phyloP scores from a whole-genome alignment of 1,140 invertebrate genomes.

The Planococcus citri region DNA sequence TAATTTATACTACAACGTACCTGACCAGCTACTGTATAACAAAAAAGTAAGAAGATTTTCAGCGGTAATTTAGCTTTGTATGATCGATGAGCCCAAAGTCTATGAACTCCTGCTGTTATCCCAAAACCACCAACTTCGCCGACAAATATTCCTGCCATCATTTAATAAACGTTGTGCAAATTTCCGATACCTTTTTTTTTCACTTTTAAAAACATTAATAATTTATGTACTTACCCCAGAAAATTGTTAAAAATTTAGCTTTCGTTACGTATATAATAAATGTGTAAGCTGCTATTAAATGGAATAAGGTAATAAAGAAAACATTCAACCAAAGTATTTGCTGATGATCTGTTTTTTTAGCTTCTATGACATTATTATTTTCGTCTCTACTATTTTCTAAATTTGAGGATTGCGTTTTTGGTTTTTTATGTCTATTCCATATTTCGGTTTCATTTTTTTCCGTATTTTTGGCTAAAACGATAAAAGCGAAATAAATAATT shows the following conservation, averaged over 20 bases:
- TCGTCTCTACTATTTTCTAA: not conserved
- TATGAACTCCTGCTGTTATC: conserved; percentile 69
- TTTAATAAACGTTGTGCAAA: not conserved
- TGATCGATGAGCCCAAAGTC: conserved; percentile 68
- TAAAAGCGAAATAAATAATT: too few relatives aligned
- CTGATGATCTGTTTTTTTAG: not conserved
- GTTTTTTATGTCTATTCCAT: not conserved
- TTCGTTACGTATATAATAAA: not conserved
- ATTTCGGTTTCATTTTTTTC: not conserved
- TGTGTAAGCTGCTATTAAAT: not conserved
- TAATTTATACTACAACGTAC: conserved; percentile 34
- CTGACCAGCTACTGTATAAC: conserved; percentile 59
- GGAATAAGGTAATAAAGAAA: not conserved
- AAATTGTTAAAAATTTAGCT: not conserved
- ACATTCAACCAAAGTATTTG: conserved; percentile 4
- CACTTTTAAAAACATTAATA: too few relatives aligned
- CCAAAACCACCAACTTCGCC: conserved; percentile 46
- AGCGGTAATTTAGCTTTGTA: conserved; percentile 68
- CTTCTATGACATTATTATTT: not conserved
- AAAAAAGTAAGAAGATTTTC: conserved; percentile 50
- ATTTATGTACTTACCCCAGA: not conserved
- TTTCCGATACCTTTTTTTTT: too few relatives aligned
- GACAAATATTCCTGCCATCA: conserved; percentile 37
- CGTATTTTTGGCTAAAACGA: not conserved
- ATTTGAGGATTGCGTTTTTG: too few relatives aligned